Percentiles rank a stretch among this genome's conserved stretches.
phyloP scores from a whole-genome alignment of 2,888 invertebrate species.

The Drepana falcataria region DNA sequence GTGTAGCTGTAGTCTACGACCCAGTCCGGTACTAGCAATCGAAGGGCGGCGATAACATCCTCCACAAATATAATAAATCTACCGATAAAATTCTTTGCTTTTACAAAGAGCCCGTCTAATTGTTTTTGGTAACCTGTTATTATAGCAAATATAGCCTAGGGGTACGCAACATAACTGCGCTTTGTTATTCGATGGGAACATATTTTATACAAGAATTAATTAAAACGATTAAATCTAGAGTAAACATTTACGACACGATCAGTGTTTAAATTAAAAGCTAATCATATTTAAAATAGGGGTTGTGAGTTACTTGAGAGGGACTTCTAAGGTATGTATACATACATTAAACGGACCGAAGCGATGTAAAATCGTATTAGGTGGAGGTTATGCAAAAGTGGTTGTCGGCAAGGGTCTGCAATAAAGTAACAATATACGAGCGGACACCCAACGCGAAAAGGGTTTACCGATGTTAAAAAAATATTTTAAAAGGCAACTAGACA shows the following conservation, averaged over 20 bases:
- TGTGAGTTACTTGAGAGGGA: conserved; percentile 20
- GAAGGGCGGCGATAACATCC: conserved; percentile 60
- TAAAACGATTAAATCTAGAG: conserved; percentile 30
- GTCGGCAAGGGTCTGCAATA: conserved; percentile 53
- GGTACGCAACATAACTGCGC: conserved; percentile 19
- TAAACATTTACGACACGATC: conserved; percentile 23
- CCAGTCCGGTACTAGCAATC: conserved; percentile 44
- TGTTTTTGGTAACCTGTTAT: conserved; percentile 66
- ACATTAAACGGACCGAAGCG: conserved; percentile 7
- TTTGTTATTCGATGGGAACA: conserved; percentile 32
- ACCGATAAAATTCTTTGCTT: conserved; percentile 65
- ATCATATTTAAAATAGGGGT: not conserved
- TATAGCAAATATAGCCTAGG: conserved; percentile 49
- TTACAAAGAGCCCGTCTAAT: conserved; percentile 64
- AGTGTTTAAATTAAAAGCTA: conserved; percentile 17
- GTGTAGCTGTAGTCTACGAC: conserved; percentile 38
- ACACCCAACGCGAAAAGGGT: conserved; percentile 59
- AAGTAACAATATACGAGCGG: conserved; percentile 58
- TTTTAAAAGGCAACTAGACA: conserved; percentile 54
- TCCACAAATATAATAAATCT: conserved; percentile 75
- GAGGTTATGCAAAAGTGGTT: conserved; percentile 57
- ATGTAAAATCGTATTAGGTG: conserved; percentile 38
- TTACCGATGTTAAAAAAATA: conserved; percentile 45
- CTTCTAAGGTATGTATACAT: conserved; percentile 17
- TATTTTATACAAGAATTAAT: conserved; percentile 24